Percentiles rank a stretch among this genome's conserved stretches.
Conservation (phyloP, 1,140 invertebrate species). For the Stenopsyche tienmushanensis region DNA sequence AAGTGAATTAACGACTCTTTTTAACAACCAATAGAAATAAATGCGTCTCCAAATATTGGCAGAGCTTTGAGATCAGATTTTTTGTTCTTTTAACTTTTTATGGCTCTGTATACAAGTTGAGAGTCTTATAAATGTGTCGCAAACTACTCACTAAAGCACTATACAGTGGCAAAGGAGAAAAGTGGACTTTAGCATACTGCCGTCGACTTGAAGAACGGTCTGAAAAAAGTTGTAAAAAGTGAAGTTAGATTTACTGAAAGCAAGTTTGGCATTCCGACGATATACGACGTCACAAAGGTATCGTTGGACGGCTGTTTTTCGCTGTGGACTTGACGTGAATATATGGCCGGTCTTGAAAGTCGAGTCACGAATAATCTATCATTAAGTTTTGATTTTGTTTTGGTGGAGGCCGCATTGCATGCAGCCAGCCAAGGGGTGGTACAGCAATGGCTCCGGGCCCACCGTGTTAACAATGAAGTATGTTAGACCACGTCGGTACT, state of each 20-base stretch:
- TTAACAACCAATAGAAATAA: too few relatives aligned
- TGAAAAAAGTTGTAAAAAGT: background rate
- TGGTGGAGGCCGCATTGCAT: constrained; percentile 13
- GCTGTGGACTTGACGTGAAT: constrained; percentile 35
- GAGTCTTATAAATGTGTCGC: too few relatives aligned
- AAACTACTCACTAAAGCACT: too few relatives aligned
- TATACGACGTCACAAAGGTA: constrained; percentile 33
- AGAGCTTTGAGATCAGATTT: too few relatives aligned
- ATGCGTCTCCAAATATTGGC: too few relatives aligned
- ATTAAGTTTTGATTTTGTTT: constrained; percentile 38
- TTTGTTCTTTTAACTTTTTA: too few relatives aligned
- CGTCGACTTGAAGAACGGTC: background rate
- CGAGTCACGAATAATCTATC: constrained; percentile 39
- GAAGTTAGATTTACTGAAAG: constrained; percentile 3
- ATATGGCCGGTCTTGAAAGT: constrained; percentile 31
- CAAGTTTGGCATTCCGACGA: constrained; percentile 18
- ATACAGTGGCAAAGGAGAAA: background rate
- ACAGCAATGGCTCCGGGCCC: background rate
- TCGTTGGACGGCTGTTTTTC: constrained; percentile 28
- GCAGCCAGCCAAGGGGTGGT: background rate
- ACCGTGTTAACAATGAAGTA: too few relatives aligned
- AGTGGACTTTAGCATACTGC: constrained; percentile 8
- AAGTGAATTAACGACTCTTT: too few relatives aligned
- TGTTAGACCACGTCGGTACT: too few relatives aligned
- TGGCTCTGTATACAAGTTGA: too few relatives aligned